Evolutionary conservation across 2,888 invertebrate species (phyloP).

Genomic region (Lepas anatifera): DNA sequence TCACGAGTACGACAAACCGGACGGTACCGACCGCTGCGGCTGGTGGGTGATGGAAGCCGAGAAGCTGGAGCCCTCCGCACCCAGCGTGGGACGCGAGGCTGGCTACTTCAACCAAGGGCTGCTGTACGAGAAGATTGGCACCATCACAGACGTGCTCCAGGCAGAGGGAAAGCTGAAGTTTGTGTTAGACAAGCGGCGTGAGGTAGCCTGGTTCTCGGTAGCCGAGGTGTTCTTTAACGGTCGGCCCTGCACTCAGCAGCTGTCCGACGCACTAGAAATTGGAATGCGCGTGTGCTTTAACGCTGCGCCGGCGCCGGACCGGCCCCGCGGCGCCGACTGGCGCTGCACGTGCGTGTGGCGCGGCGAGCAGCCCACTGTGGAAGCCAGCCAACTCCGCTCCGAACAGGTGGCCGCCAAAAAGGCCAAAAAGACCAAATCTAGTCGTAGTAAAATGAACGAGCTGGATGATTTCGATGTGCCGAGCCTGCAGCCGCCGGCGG

Average conservation of each 20-base stretch:
- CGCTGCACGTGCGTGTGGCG: slow-evolving; percentile 2
- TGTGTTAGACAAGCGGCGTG: background rate
- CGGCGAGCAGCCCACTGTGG: background rate
- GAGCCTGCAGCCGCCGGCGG: background rate
- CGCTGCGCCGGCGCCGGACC: background rate
- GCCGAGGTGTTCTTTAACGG: background rate
- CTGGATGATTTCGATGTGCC: slow-evolving; percentile 3
- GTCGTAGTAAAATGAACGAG: background rate
- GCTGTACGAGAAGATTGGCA: background rate
- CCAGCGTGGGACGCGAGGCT: background rate
- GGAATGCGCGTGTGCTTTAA: background rate
- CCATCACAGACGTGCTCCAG: background rate
- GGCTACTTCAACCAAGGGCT: background rate
- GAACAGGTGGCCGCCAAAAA: background rate
- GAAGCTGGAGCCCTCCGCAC: background rate
- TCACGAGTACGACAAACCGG: slow-evolving; percentile 5
- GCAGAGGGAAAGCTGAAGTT: background rate
- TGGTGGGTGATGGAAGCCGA: background rate
- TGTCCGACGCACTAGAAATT: background rate
- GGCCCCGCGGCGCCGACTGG: background rate
- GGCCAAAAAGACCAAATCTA: background rate
- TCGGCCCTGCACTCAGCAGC: background rate
- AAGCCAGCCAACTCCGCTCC: background rate
- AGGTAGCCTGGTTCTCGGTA: background rate
- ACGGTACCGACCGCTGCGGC: background rate